Evolutionary conservation across 2,888 invertebrate species (phyloP).

Genomic region (Torymus aiolomorphi): DNA sequence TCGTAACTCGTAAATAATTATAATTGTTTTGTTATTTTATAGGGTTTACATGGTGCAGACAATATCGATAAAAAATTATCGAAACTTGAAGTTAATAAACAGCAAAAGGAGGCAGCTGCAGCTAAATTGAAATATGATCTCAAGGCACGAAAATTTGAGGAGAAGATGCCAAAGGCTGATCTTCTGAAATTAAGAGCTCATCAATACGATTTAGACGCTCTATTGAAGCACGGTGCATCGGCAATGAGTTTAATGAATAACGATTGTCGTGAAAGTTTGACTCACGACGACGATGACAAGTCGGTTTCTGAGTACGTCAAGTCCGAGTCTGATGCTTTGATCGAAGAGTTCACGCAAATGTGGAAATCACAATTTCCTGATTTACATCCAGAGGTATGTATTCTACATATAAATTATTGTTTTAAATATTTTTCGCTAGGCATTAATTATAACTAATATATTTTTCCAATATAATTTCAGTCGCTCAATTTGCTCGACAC

Average conservation of each 20-base stretch:
- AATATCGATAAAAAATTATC: slow-evolving; percentile 49
- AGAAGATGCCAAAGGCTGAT: slow-evolving; percentile 71
- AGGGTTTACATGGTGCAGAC: slow-evolving; percentile 34
- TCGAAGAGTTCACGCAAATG: slow-evolving; percentile 70
- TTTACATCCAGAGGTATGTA: slow-evolving; percentile 40
- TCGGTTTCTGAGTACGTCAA: slow-evolving; percentile 63
- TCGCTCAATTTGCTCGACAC: slow-evolving; percentile 29
- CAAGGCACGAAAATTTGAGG: slow-evolving; percentile 72
- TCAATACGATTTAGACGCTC: slow-evolving; percentile 64
- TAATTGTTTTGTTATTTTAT: neutral
- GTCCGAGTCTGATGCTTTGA: slow-evolving; percentile 70
- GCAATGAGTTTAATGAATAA: slow-evolving; percentile 41
- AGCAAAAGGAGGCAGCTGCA: slow-evolving; percentile 53
- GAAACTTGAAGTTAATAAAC: slow-evolving; percentile 41
- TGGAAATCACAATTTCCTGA: slow-evolving; percentile 62
- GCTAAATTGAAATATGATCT: slow-evolving; percentile 67
- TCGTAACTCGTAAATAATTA: neutral
- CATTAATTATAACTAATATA: slow-evolving; percentile 3
- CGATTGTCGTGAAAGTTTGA: slow-evolving; percentile 18
- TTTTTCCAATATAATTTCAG: slow-evolving; percentile 31
- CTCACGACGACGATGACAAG: slow-evolving; percentile 56
- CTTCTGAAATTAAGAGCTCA: slow-evolving; percentile 64
- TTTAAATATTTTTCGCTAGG: neutral
- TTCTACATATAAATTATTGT: neutral
- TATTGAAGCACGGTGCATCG: slow-evolving; percentile 60